A percentile compares a stretch with the other conserved stretches of the same genome.
These are phyloP conservation scores for Sinocyclocheilus grahami DNA, from an alignment of 2,113 vertebrate genomes.

Conservation along the genomic window DNA sequence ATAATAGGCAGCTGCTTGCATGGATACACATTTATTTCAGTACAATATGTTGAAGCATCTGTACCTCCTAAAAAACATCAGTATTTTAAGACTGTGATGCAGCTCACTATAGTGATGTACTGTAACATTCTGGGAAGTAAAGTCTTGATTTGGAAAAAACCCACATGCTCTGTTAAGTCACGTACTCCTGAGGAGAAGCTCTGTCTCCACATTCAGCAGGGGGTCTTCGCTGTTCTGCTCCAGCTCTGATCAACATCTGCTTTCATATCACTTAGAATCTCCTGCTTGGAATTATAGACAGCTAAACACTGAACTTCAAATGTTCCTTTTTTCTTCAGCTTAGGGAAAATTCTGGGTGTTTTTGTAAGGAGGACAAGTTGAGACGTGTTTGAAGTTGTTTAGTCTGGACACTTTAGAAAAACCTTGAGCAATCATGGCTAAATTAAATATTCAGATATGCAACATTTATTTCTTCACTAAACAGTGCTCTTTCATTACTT, in stretches of 20 bases:
- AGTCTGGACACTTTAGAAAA: slow-evolving; percentile 42
- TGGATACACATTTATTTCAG: slow-evolving; percentile 2
- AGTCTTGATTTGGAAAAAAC: background rate
- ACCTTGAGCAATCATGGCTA: slow-evolving; percentile 33
- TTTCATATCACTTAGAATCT: slow-evolving; percentile 25
- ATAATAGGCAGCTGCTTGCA: slow-evolving; percentile 22
- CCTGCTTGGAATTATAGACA: background rate
- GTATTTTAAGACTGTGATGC: slow-evolving; percentile 5
- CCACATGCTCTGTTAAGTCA: background rate
- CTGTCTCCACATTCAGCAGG: slow-evolving; percentile 37
- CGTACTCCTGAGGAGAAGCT: background rate
- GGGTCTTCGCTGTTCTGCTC: slow-evolving; percentile 27
- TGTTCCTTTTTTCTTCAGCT: slow-evolving; percentile 30
- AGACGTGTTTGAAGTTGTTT: slow-evolving; percentile 44
- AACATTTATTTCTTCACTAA: background rate
- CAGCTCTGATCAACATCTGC: slow-evolving; percentile 29
- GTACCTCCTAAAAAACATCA: background rate
- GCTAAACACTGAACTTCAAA: slow-evolving; percentile 33
- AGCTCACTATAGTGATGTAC: background rate
- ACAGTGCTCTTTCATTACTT: slow-evolving; percentile 8
- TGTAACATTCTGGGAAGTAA: slow-evolving; percentile 5
- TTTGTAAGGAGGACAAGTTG: slow-evolving; percentile 21
- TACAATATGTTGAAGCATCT: slow-evolving; percentile 36
- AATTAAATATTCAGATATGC: slow-evolving; percentile 8
- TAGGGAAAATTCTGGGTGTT: slow-evolving; percentile 24